phyloP scores from a whole-genome alignment of 2,797 vertebrate species.

The Bufotes viridis region DNA sequence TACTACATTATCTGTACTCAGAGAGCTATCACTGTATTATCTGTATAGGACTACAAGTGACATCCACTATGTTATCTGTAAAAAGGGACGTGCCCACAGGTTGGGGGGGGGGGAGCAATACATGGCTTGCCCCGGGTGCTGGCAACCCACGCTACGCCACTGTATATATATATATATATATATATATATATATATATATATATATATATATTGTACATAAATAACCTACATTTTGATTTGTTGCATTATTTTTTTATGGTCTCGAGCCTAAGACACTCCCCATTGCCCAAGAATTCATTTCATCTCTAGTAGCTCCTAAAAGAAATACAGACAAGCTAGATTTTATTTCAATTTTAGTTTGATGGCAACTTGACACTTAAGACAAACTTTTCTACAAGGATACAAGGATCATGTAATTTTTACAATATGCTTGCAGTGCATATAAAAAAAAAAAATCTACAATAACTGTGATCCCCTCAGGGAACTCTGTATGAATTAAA shows the following conservation, averaged over 20 bases:
- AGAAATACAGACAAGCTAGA: background rate
- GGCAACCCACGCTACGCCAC: too few species aligned
- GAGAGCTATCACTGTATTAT: too few species aligned
- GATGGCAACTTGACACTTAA: background rate
- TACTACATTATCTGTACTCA: too few species aligned
- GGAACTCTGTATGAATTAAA: slow-evolving; percentile 19
- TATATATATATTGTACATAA: background rate
- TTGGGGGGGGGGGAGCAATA: too few species aligned
- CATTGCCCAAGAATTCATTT: background rate
- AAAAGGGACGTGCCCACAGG: too few species aligned
- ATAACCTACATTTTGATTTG: background rate
- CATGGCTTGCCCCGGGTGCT: too few species aligned
- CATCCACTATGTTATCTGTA: too few species aligned
- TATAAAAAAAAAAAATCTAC: background rate
- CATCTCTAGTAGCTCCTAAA: background rate
- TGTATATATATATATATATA: too few species aligned
- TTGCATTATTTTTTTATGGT: background rate
- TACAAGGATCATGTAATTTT: slow-evolving; percentile 5
- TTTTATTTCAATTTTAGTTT: background rate
- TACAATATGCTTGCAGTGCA: background rate
- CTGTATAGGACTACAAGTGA: too few species aligned
- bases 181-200: too few species aligned
- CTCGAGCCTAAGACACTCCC: background rate
- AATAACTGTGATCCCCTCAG: slow-evolving; percentile 6
- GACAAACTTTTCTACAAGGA: background rate